Conservation (phyloP, 2,113 vertebrate genomes). For the Pteropus alecto region DNA sequence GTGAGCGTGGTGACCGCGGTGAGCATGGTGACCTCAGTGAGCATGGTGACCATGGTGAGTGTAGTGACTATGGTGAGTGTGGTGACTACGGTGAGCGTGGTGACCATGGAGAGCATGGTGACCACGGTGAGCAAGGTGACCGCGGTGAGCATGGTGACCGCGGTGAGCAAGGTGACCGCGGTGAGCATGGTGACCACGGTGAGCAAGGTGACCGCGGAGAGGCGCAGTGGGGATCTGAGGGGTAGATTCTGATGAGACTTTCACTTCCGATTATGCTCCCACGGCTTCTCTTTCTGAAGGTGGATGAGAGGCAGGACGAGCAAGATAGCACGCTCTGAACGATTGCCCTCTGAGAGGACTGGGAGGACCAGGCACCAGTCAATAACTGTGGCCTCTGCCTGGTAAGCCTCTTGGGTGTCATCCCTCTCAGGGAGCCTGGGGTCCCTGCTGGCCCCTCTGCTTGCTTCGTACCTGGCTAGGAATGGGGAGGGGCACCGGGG, state of each 20-base stretch:
- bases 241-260: neutral
- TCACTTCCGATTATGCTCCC: neutral
- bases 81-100: too few relatives aligned
- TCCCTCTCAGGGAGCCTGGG: neutral
- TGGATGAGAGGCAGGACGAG: neutral
- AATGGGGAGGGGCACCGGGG: fast-evolving
- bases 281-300: neutral
- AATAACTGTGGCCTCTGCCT: neutral
- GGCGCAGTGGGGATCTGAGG: fast-evolving
- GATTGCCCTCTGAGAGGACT: neutral
- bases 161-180: too few relatives aligned
- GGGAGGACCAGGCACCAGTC: neutral
- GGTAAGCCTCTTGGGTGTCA: neutral
- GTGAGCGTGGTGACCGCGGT: neutral
- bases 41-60: too few relatives aligned
- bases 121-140: too few relatives aligned
- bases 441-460: neutral
- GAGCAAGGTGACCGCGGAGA: neutral
- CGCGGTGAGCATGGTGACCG: too few relatives aligned
- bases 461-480: neutral
- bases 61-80: too few relatives aligned
- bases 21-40: too few relatives aligned
- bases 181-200: too few relatives aligned
- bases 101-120: too few relatives aligned
- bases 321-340: fast-evolving